Conservation (phyloP, 2,888 invertebrate species). For the Erannis defoliaria region DNA sequence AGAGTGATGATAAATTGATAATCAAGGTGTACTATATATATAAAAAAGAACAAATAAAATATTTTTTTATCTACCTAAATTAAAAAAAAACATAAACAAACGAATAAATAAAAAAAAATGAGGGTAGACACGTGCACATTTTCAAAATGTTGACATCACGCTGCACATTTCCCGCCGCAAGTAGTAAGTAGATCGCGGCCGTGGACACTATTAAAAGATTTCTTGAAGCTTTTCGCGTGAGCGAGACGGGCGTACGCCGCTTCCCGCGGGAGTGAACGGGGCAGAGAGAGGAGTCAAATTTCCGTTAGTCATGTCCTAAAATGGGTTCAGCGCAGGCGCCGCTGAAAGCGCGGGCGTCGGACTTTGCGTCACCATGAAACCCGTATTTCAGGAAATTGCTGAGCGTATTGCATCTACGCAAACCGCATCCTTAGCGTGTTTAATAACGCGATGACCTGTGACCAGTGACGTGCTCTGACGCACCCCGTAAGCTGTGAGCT, state of each 20-base stretch:
- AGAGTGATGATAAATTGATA: slow-evolving; percentile 36
- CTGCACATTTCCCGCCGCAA: slow-evolving; percentile 82
- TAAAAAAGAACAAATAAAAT: neutral
- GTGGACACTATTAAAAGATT: slow-evolving; percentile 88
- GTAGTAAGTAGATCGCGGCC: slow-evolving; percentile 87
- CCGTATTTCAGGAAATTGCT: slow-evolving; percentile 84
- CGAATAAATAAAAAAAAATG: slow-evolving; percentile 29
- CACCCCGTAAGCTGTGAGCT: slow-evolving; percentile 68
- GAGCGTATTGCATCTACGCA: slow-evolving; percentile 65
- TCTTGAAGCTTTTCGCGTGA: slow-evolving; percentile 85
- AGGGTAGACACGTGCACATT: slow-evolving; percentile 53
- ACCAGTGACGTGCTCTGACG: slow-evolving; percentile 77
- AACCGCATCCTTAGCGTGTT: slow-evolving; percentile 68
- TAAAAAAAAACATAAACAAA: slow-evolving; percentile 21
- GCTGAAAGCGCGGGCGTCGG: slow-evolving; percentile 86
- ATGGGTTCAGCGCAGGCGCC: slow-evolving; percentile 88
- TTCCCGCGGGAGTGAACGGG: slow-evolving; percentile 82
- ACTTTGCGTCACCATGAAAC: slow-evolving; percentile 83
- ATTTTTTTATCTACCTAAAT: neutral
- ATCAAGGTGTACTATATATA: slow-evolving; percentile 26
- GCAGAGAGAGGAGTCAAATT: slow-evolving; percentile 87
- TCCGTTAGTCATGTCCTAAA: slow-evolving; percentile 91
- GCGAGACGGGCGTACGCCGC: slow-evolving; percentile 74
- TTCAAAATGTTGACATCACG: slow-evolving; percentile 48
- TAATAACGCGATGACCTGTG: slow-evolving; percentile 61